phyloP scores from a whole-genome alignment of 2,888 invertebrate genomes.

The Lingula anatina region DNA sequence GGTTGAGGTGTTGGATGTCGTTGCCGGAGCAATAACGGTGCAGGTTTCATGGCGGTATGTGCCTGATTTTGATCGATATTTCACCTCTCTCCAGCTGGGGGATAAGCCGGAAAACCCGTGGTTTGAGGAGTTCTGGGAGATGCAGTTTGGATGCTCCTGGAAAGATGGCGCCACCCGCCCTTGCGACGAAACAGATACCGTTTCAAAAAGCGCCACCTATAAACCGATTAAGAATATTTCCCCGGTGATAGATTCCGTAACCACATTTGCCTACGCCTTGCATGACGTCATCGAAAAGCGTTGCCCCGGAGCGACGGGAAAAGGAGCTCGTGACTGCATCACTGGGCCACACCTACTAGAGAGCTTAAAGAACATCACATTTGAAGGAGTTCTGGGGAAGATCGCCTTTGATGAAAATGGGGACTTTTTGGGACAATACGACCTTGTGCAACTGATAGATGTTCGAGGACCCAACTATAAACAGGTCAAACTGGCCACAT shows the following conservation, averaged over 20 bases:
- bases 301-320: constrained; percentile 12
- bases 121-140: constrained; percentile 33
- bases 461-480: background rate
- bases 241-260: constrained; percentile 24
- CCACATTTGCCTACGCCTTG: constrained; percentile 24
- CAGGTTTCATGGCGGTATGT: constrained; percentile 9
- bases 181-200: constrained; percentile 1
- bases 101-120: constrained; percentile 22
- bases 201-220: constrained; percentile 3
- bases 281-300: constrained; percentile 15
- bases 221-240: constrained; percentile 4
- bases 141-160: constrained; percentile 22
- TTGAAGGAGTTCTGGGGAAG: constrained; percentile 24
- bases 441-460: constrained; percentile 18
- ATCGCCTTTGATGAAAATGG: constrained; percentile 34
- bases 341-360: constrained; percentile 3
- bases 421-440: constrained; percentile 29
- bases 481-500: background rate
- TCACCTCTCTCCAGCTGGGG: constrained; percentile 17
- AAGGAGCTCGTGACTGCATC: constrained; percentile 4
- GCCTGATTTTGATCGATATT: constrained; percentile 23
- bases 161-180: background rate
- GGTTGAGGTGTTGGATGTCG: constrained; percentile 16
- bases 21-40: constrained; percentile 22
- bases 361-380: constrained; percentile 7